Evolutionary conservation across 2,113 vertebrate genomes (phyloP).

Genomic region (Chloebia gouldiae): DNA sequence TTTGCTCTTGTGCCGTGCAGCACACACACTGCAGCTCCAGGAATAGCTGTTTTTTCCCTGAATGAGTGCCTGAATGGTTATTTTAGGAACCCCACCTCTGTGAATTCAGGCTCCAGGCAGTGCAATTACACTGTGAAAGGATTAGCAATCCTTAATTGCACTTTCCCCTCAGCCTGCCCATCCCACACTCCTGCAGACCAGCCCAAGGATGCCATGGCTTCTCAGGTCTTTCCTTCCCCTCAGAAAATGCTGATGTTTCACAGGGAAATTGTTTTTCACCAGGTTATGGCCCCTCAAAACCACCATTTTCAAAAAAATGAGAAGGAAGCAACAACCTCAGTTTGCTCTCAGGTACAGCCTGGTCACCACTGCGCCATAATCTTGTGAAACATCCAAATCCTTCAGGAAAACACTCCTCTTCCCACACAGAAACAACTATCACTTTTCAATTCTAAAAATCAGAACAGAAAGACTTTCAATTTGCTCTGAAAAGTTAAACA

Average conservation of each 20-base stretch:
- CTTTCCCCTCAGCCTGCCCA: neutral
- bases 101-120: neutral
- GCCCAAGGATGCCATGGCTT: neutral
- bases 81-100: neutral
- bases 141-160: neutral
- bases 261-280: neutral
- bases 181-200: neutral
- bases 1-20: neutral
- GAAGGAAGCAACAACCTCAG: neutral
- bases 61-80: neutral
- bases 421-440: fast-evolving
- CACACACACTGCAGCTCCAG: neutral
- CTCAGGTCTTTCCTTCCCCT: neutral
- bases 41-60: neutral
- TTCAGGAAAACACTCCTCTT: neutral
- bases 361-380: neutral
- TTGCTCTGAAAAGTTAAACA: neutral
- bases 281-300: neutral
- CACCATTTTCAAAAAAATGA: neutral
- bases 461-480: neutral
- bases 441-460: neutral
- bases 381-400: neutral
- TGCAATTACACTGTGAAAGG: neutral
- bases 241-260: neutral
- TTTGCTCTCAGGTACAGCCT: neutral